Evolutionary conservation across 2,113 vertebrate genomes (phyloP), one percentile per base, ranked within the genome.

Genomic region (Antennarius striatus): DNA sequence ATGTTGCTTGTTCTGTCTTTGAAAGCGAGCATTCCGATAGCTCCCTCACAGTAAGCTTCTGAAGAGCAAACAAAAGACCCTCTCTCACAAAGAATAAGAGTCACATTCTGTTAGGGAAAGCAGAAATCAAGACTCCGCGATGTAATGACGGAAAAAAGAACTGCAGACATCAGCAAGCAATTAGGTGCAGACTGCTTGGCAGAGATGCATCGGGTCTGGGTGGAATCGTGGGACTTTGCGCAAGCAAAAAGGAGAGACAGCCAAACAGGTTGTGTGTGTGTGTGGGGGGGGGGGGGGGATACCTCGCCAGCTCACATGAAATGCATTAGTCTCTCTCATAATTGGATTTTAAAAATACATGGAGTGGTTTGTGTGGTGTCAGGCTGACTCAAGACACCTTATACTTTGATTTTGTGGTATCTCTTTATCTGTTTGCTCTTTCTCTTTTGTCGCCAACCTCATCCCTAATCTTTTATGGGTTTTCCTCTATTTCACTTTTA

Each of bases 291-390:
- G 22, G 22, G 22, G 22, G 22, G 76, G 86, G 82, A 84, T 47
- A 63, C 47, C 72, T 77, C 64, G 59, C 63, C 6, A 10, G 39
- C 43, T 46, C 29, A 77, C 40, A 45, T 13, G 29, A 43, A 82
- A 87, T 62, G 57, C 53, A 56, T 80, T 75, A 75, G 39, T 74
- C 64, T 72, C 67, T 82, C 66, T 83, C 66, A 78, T 88, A 87
- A 89, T 87, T 87, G 83, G 81, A 85, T 88, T 85, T 86, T 66
- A 81, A 86, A 86, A 90, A 91, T 82, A 89, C 78, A 90, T 76
- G 81, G 60, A 78, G 56, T 15, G 5, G 60, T 60, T 57, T 56
- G 74, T 85, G 70, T 51, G 68, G 40, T 70, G 71, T 72, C 60
- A 63, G 58, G 64, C 57, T 58, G 72, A 68, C 46, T 56, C 52